A percentile compares a stretch with the other conserved stretches of the same genome.
These are phyloP conservation scores for Patiria pectinifera DNA, from an alignment of 53 echinoderm and acorn worm species.

Conservation along the genomic window DNA sequence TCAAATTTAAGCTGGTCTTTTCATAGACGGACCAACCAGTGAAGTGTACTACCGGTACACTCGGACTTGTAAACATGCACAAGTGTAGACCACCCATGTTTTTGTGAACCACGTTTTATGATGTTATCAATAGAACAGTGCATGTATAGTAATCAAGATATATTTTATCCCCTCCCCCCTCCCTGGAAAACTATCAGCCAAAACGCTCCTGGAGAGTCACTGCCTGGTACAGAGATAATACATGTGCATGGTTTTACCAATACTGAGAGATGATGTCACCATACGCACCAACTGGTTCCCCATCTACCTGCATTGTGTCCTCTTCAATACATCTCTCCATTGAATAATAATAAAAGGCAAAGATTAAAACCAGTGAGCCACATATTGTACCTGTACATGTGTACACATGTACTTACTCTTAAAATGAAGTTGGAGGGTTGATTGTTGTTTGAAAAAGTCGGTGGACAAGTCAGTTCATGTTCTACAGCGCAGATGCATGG, in stretches of 20 bases:
- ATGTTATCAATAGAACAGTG: neutral
- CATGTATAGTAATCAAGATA: neutral
- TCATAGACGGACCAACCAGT: neutral
- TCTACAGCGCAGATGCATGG: neutral
- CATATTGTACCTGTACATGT: conserved; percentile 20
- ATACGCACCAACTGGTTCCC: neutral
- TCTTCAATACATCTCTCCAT: neutral
- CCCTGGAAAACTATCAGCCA: neutral
- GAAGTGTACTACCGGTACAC: no score
- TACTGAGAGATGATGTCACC: neutral
- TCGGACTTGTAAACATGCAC: neutral
- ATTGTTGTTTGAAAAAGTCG: no score
- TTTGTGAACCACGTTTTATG: neutral
- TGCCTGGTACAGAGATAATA: neutral
- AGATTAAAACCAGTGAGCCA: neutral
- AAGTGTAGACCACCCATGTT: neutral
- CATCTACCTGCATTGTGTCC: neutral
- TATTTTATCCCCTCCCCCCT: neutral
- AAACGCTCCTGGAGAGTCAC: neutral
- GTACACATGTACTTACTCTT: neutral
- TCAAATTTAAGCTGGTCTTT: neutral
- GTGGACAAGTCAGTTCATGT: conserved; percentile 2
- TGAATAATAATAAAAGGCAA: neutral
- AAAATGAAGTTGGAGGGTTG: no score
- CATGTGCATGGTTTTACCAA: no score